Evolutionary conservation across 2,797 vertebrate genomes (phyloP).

Genomic region (Siniperca obscura): DNA sequence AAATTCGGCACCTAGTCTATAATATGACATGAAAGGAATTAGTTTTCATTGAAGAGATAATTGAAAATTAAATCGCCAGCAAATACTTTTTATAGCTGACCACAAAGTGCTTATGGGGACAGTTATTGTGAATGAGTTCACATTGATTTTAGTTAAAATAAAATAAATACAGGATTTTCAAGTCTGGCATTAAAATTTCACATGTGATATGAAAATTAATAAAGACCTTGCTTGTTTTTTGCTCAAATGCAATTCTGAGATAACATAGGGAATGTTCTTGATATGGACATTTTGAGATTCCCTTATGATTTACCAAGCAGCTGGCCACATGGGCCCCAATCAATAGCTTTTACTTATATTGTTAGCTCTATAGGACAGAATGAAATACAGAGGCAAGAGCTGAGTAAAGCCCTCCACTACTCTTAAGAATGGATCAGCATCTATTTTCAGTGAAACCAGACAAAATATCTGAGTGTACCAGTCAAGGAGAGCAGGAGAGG

Average conservation of each 20-base stretch:
- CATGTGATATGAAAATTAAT: not conserved
- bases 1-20: conserved; percentile 52
- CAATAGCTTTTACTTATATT: conserved; percentile 54
- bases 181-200: not conserved
- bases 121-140: conserved; percentile 43
- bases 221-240: not conserved
- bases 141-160: conserved; percentile 37
- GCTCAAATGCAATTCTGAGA: not conserved
- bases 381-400: conserved; percentile 37
- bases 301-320: conserved; percentile 47
- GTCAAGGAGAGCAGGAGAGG: conserved; percentile 1
- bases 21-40: conserved; percentile 55
- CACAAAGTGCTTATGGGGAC: conserved; percentile 25
- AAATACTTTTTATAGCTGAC: conserved; percentile 58
- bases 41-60: conserved; percentile 59
- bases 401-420: conserved; percentile 11
- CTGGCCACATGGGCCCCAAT: conserved; percentile 31
- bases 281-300: conserved; percentile 39
- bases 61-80: conserved; percentile 66
- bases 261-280: conserved; percentile 12
- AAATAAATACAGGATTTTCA: conserved; percentile 6
- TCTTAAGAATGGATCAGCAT: conserved; percentile 14
- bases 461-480: conserved; percentile 5
- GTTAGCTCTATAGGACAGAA: conserved; percentile 37
- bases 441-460: conserved; percentile 39